These are phyloP conservation scores for Pocota personata DNA, from an alignment of 2,888 invertebrate genomes.

Conservation along the genomic window DNA sequence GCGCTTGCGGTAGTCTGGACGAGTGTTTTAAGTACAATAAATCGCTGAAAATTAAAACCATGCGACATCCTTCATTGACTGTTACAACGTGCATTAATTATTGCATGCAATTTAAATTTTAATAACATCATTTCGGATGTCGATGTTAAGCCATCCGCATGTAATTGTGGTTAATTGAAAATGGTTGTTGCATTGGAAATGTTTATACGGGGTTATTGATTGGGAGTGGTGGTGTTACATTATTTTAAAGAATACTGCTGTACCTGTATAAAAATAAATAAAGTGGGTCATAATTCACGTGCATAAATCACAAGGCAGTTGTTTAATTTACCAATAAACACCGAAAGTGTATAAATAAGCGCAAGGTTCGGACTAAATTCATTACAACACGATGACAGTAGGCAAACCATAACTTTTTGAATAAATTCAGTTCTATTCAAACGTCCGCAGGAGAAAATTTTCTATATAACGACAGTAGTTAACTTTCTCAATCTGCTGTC, in stretches of 20 bases:
- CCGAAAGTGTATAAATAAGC: too few relatives aligned
- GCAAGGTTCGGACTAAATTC: too few relatives aligned
- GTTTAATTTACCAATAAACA: background rate
- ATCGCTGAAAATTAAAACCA: slow-evolving; percentile 11
- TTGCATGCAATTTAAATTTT: slow-evolving; percentile 21
- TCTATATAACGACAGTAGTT: too few relatives aligned
- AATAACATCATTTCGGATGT: slow-evolving; percentile 45
- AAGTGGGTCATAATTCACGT: background rate
- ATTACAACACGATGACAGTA: too few relatives aligned
- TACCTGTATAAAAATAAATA: too few relatives aligned
- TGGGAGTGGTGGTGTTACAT: background rate
- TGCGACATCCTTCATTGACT: slow-evolving; percentile 32
- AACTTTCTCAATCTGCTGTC: too few relatives aligned
- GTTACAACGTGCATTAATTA: slow-evolving; percentile 33
- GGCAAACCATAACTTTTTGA: too few relatives aligned
- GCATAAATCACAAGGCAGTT: background rate
- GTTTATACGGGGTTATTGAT: background rate
- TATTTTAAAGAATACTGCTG: background rate
- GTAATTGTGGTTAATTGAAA: slow-evolving; percentile 48
- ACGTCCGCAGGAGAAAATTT: too few relatives aligned
- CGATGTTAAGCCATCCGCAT: slow-evolving; percentile 38
- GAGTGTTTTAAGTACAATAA: slow-evolving; percentile 22
- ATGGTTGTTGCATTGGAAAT: background rate
- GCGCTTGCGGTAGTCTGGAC: background rate
- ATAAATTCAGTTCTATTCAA: too few relatives aligned